These are phyloP conservation scores for Acrocephalus kingi DNA, from an alignment of 2,113 vertebrate species.

Conservation along the genomic window DNA sequence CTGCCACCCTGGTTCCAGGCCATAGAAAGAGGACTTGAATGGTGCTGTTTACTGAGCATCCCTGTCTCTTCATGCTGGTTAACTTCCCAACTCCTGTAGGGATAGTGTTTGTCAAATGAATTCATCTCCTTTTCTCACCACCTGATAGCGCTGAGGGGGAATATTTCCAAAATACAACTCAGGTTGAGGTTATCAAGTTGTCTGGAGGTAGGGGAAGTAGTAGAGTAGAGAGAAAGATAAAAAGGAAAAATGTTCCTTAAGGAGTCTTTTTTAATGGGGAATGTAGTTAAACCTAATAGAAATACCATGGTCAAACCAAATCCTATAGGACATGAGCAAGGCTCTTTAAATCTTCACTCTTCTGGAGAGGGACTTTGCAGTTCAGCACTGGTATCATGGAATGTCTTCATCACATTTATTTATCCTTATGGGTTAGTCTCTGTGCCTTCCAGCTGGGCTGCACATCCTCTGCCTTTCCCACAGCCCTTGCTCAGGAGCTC, in stretches of 20 bases:
- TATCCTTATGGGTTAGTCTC: background rate
- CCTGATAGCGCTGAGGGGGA: background rate
- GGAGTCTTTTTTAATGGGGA: background rate
- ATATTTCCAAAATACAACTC: background rate
- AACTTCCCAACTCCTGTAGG: background rate
- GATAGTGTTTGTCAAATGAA: background rate
- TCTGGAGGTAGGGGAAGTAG: background rate
- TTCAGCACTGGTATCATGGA: background rate
- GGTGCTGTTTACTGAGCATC: background rate
- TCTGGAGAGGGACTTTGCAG: background rate
- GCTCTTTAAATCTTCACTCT: background rate
- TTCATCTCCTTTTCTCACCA: background rate
- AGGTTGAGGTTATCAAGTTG: background rate
- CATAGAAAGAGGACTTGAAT: background rate
- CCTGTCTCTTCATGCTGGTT: background rate
- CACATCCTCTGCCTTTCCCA: background rate
- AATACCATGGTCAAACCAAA: background rate
- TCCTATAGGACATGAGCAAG: background rate
- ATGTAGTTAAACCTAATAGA: background rate
- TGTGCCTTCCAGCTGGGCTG: background rate
- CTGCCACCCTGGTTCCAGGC: background rate
- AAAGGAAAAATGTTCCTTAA: background rate
- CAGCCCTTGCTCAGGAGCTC: background rate
- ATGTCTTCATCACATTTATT: background rate
- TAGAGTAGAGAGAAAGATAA: background rate